Evolutionary conservation across 2,888 invertebrate genomes (phyloP).

Genomic region (Scotopteryx bipunctaria): DNA sequence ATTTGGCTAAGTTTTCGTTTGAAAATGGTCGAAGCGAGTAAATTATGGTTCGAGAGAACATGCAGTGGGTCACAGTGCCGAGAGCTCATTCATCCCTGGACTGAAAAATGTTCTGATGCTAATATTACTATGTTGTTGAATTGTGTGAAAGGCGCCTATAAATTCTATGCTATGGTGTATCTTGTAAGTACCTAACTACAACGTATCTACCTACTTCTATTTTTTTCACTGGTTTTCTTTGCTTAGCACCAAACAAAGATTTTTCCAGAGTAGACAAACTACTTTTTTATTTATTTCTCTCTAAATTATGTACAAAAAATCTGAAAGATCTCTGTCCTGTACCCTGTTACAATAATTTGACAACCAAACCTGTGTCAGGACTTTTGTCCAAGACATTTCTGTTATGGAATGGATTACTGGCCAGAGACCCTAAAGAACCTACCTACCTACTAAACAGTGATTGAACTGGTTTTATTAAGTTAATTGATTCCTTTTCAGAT

Average conservation of each 20-base stretch:
- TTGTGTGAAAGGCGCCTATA: constrained; percentile 76
- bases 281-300: no score
- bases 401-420: no score
- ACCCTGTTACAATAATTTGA: no score
- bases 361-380: no score
- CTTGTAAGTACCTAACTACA: constrained; percentile 62
- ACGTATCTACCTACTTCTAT: not conserved
- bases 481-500: constrained; percentile 63
- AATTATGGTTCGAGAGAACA: constrained; percentile 73
- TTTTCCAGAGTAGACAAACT: no score
- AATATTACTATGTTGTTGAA: constrained; percentile 67
- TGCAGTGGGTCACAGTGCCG: constrained; percentile 61
- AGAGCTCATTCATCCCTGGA: constrained; percentile 80
- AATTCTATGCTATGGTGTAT: constrained; percentile 80
- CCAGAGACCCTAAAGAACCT: no score
- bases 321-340: no score
- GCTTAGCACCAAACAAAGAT: no score
- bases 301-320: no score
- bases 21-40: constrained; percentile 76
- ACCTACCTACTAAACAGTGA: not conserved
- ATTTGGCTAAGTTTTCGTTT: not conserved
- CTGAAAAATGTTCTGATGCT: constrained; percentile 67
- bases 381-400: no score
- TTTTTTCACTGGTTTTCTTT: no score
- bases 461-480: not conserved